Percentiles rank a stretch among this genome's conserved stretches.
Conservation (phyloP, 2,113 vertebrate genomes). For the Apus apus region DNA sequence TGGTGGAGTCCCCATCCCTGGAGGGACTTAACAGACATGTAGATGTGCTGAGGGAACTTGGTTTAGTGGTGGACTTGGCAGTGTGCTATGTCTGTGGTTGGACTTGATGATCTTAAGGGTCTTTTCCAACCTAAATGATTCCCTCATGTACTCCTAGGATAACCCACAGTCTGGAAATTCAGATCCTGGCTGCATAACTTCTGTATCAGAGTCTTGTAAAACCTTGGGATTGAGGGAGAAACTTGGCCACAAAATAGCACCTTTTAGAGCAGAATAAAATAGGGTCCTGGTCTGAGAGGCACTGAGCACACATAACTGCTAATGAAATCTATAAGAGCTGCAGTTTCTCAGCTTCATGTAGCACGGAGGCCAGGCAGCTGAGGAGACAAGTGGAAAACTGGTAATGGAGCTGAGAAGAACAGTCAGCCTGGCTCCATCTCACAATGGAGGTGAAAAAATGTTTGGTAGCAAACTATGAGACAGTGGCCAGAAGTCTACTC, state of each 20-base stretch:
- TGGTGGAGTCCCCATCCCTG: neutral
- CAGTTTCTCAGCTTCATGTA: neutral
- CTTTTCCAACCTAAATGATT: neutral
- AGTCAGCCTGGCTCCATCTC: neutral
- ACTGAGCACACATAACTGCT: neutral
- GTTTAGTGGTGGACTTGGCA: neutral
- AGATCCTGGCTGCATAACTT: neutral
- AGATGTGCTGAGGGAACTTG: neutral
- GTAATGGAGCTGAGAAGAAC: neutral
- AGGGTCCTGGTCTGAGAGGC: neutral
- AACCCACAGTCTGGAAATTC: neutral
- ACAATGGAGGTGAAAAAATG: neutral
- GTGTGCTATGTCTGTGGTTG: neutral
- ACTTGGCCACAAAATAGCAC: neutral
- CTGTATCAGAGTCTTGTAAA: neutral
- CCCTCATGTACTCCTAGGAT: neutral
- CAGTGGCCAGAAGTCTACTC: neutral
- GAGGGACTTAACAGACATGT: neutral
- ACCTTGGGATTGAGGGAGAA: neutral
- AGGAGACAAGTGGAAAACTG: neutral
- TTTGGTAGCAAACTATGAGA: neutral
- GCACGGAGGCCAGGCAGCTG: neutral
- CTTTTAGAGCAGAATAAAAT: neutral
- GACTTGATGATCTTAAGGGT: neutral
- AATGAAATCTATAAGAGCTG: neutral